Evolutionary conservation across 92 coral and sea anemone genomes (phyloP), one percentile per base, ranked within the genome.

Genomic region (Bergia puertoricense): DNA sequence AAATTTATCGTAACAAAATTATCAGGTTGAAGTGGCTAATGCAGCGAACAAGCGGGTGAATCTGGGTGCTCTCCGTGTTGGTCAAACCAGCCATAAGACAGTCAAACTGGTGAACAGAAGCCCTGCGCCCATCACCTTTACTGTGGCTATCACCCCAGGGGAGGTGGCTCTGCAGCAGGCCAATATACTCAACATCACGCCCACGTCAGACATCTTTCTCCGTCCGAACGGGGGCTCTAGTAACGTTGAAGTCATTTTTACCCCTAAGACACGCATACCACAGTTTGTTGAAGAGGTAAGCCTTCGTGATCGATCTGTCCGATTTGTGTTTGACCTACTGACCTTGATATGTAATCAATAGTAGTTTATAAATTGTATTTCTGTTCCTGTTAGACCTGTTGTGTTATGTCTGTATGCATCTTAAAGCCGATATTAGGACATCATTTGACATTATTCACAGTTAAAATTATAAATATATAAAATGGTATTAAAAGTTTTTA

Each of bases 221-320:
- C 91, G 95, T 22, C 92, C 97, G 2, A 95, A 95, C 85, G 98
- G 99, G 11, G 98, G 98, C 4, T 80, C 98, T 6, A 91, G 95
- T 54, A 95, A 92, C 41, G 96, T 97, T 51, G 97, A 95, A 68
- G 90, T 97, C 87, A 73, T 86, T n/a, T 97, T 97, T 91, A 90
- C 90, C 85, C 98, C 99, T 20, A 93, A 92, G 85, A 90, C 93
- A 22, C 95, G 99, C 75, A 97, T 97, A 83, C 97, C 99, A 13
- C 98, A 93, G 75, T 97, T 97, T 83, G 92, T 97, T 76, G 99
- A 97, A 57, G 99, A 97, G 96, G 99, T 97, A 51, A 69, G 89
- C 36, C n/a, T 30, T 8, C 56, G 18, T 38, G 30, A 13, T 45
- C 22, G 18, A 45, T 8, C 14, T 72, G 8, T 22, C 85, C 1